A percentile compares a stretch with the other conserved stretches of the same genome.
These are phyloP conservation scores for Ceramica pisi DNA, from an alignment of 2,888 invertebrate genomes.

Conservation along the genomic window DNA sequence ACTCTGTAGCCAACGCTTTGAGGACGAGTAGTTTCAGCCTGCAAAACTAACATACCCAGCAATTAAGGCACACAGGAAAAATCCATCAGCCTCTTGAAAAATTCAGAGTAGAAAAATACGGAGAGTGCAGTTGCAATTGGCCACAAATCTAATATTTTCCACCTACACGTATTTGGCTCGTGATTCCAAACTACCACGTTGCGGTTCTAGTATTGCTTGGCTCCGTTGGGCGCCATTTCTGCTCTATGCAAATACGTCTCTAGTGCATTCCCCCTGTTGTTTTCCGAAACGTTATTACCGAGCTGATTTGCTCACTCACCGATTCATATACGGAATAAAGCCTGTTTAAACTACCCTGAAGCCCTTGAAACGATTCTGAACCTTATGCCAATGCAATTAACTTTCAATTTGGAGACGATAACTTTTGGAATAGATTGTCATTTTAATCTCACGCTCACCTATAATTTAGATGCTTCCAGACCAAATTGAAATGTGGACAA, in stretches of 20 bases:
- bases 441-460: slow-evolving; percentile 30
- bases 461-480: slow-evolving; percentile 19
- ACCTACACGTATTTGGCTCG: slow-evolving; percentile 9
- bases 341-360: slow-evolving; percentile 25
- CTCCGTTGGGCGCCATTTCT: slow-evolving; percentile 10
- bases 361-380: slow-evolving; percentile 29
- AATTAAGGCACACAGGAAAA: not conserved
- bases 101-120: slow-evolving; percentile 18
- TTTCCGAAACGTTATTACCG: slow-evolving; percentile 59
- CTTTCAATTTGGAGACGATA: slow-evolving; percentile 26
- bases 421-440: slow-evolving; percentile 17
- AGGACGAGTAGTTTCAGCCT: not conserved
- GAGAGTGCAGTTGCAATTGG: slow-evolving; percentile 26
- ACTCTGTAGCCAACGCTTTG: not conserved
- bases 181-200: slow-evolving; percentile 20
- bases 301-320: slow-evolving; percentile 46
- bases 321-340: slow-evolving; percentile 39
- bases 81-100: slow-evolving; percentile 28
- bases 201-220: not conserved
- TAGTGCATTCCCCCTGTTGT: slow-evolving; percentile 37
- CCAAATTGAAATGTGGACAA: slow-evolving; percentile 39
- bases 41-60: not conserved
- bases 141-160: slow-evolving; percentile 10
- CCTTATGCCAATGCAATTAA: slow-evolving; percentile 27
- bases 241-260: slow-evolving; percentile 46